Percentiles rank a stretch among this genome's conserved stretches.
Conservation (phyloP, 2,888 invertebrate genomes). For the Dicyrtomina minuta region DNA sequence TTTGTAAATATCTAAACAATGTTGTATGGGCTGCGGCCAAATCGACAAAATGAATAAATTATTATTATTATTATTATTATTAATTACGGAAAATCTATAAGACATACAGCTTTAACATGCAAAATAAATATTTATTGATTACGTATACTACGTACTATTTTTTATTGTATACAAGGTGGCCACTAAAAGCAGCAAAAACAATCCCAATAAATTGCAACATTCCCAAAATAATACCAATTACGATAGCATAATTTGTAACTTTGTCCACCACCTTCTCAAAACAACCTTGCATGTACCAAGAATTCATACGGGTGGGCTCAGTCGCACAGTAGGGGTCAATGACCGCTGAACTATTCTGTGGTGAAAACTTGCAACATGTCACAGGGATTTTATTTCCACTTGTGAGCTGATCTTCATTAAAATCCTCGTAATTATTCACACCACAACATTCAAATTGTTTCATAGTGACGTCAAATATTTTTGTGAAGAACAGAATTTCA, state of each 20-base stretch:
- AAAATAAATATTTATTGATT: no score
- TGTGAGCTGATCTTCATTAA: conserved; percentile 1
- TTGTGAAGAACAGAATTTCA: conserved; percentile 16
- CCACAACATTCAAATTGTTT: conserved; percentile 36
- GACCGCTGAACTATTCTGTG: background rate
- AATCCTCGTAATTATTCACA: conserved; percentile 33
- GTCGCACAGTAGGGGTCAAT: conserved; percentile 2
- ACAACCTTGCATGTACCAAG: conserved; percentile 8
- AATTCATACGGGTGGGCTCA: conserved; percentile 20
- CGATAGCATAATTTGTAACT: conserved; percentile 13
- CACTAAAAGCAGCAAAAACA: conserved; percentile 16
- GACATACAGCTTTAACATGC: no score
- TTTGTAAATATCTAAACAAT: no score
- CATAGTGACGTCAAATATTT: conserved; percentile 36
- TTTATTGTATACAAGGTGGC: background rate
- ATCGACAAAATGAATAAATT: no score
- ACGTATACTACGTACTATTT: no score
- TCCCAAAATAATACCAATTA: conserved; percentile 9
- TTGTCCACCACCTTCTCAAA: conserved; percentile 20
- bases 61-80: no score
- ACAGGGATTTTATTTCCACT: conserved; percentile 4
- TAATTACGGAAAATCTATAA: no score
- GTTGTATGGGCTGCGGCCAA: no score
- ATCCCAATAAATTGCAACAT: conserved; percentile 33
- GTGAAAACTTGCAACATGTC: conserved; percentile 20